Evolutionary conservation across 2,888 invertebrate species (phyloP), one percentile per base, ranked within the genome.

Genomic region (Barypeithes pellucidus): DNA sequence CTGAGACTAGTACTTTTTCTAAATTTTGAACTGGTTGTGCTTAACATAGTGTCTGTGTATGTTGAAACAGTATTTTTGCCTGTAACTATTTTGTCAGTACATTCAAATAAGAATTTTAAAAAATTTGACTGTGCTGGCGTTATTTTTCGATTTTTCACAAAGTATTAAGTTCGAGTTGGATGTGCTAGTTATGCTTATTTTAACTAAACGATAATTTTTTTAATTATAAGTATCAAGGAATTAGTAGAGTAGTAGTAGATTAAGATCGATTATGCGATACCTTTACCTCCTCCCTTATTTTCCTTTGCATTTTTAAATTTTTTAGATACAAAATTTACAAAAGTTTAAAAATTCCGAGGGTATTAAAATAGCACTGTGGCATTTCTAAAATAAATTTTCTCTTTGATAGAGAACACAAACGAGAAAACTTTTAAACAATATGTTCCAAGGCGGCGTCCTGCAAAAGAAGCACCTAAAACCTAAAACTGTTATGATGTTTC

Each of bases 121-220:
- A 33, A 52, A 61, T 50, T 60, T 60, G 68, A 50, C 39, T 61
- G 50, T 68, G 33, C 52, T 68, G 68, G 18, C 47, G 14, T 22
- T 60, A 50, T 29, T 50, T 29, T 50, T 29, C 12, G 50, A 50
- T 29, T 33, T 43, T 61, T 20, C 9, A 18, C 1, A 29, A 5
- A 33, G 36, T 65, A 52, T 29, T 11, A 57, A 20, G 36, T 39
- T 50, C 24, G 68, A 68, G 68, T 52, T 68, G 68, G 68, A 68
- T 68, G 68, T 68, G 68, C 68, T 68, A 68, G 68, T 39, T 8
- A 22, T 61, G 50, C 50, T 50, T 65, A 50, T 65, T 65, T 50
- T 20, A 29, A 16, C 18, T 11, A 8, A 33, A 36, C 2, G 36
- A 57, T 14, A 24, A 33, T 9, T 57, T 36, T 33, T 33, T 36